Evolutionary conservation across 2,797 vertebrate genomes (phyloP).

Genomic region (Dipus sagitta): DNA sequence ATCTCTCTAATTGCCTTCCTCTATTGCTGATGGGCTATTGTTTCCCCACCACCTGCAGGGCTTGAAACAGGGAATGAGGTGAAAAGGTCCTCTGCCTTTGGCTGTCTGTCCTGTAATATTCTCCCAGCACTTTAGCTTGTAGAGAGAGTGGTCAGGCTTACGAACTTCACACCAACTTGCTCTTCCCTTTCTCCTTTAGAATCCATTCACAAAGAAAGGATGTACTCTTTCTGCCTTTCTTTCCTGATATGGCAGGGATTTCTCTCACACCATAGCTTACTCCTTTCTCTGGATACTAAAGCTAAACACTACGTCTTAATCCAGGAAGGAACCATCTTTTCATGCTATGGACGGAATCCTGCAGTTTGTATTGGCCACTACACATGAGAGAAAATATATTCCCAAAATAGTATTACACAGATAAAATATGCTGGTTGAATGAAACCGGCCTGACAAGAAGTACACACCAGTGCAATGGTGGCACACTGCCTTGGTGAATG

Average conservation of each 20-base stretch:
- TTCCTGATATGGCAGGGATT: neutral
- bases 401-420: neutral
- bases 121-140: neutral
- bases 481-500: too few species aligned
- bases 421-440: neutral
- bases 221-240: neutral
- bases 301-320: slow-evolving; percentile 26
- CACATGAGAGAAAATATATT: slow-evolving; percentile 25
- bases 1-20: slow-evolving; percentile 1
- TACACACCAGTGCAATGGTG: too few species aligned
- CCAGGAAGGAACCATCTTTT: neutral
- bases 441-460: neutral
- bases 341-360: slow-evolving; percentile 6
- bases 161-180: neutral
- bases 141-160: neutral
- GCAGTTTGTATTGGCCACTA: neutral
- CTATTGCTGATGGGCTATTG: neutral
- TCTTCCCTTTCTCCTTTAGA: neutral
- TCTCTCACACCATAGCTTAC: neutral
- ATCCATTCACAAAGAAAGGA: neutral
- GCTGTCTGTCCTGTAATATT: neutral
- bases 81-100: neutral
- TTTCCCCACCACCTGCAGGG: neutral
- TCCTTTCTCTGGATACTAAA: slow-evolving; percentile 2
- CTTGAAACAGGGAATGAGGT: neutral